Evolutionary conservation across 2,113 vertebrate genomes (phyloP).

Genomic region (Tetraodon nigroviridis): DNA sequence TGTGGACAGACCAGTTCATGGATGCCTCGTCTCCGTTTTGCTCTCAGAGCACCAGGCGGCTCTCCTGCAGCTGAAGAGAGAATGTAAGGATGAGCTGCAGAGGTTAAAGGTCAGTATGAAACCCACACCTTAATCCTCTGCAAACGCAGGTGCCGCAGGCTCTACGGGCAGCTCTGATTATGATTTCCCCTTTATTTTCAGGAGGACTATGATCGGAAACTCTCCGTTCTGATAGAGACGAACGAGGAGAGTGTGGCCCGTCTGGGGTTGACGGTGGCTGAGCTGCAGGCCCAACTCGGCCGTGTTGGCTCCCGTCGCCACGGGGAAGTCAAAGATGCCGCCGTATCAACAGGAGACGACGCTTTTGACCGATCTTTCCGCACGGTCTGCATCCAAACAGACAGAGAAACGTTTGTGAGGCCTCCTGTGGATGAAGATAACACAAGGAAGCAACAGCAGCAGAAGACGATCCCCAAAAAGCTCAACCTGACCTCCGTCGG

Average conservation of each 20-base stretch:
- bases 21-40: slow-evolving; percentile 9
- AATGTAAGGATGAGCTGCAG: slow-evolving; percentile 89
- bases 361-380: slow-evolving; percentile 74
- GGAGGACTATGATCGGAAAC: slow-evolving; percentile 80
- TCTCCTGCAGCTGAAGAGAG: slow-evolving; percentile 92
- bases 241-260: slow-evolving; percentile 74
- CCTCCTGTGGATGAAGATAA: slow-evolving; percentile 73
- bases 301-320: slow-evolving; percentile 58
- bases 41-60: slow-evolving; percentile 90
- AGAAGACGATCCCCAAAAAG: slow-evolving; percentile 78
- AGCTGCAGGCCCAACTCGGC: slow-evolving; percentile 73
- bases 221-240: slow-evolving; percentile 80
- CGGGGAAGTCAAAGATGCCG: slow-evolving; percentile 74
- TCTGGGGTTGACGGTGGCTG: slow-evolving; percentile 74
- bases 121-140: not conserved
- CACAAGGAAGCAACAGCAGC: slow-evolving; percentile 56
- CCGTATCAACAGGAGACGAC: slow-evolving; percentile 82
- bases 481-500: slow-evolving; percentile 79
- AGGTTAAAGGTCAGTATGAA: slow-evolving; percentile 80
- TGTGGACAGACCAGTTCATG: not conserved
- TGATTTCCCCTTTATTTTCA: slow-evolving; percentile 38
- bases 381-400: slow-evolving; percentile 88
- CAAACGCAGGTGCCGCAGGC: no score
- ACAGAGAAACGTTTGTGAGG: slow-evolving; percentile 86
- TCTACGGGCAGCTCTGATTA: no score